Evolutionary conservation across 2,888 invertebrate species (phyloP).

Genomic region (Drosophila subsilvestris): DNA sequence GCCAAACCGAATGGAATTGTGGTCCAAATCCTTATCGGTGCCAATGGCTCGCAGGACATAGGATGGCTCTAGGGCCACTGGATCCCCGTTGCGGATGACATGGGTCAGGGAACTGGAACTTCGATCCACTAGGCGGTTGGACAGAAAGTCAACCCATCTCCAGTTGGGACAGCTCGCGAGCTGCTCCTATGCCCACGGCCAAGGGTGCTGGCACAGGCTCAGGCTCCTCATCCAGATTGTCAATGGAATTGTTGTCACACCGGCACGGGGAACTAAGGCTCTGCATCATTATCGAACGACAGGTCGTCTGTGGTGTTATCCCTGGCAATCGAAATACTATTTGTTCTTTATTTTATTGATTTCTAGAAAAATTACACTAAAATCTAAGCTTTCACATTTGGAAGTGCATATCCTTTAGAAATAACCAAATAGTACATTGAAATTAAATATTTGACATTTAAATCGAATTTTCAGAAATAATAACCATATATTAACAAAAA

Average conservation of each 20-base stretch:
- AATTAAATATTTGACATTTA: no score
- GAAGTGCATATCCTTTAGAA: no score
- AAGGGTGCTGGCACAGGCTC: constrained; percentile 97
- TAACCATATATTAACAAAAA: constrained; percentile 6
- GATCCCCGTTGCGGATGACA: constrained; percentile 97
- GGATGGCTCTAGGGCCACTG: constrained; percentile 95
- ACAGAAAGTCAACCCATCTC: constrained; percentile 95
- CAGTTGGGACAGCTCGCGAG: constrained; percentile 90
- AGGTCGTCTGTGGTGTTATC: no score
- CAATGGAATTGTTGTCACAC: no score
- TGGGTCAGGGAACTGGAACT: constrained; percentile 90
- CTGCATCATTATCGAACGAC: no score
- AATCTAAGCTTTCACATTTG: no score
- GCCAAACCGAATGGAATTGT: constrained; percentile 99
- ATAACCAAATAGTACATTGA: no score
- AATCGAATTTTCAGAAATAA: background rate
- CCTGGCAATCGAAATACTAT: no score
- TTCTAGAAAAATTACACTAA: no score
- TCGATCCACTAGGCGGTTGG: constrained; percentile 91
- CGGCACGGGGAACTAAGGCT: no score
- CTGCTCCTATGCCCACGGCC: constrained; percentile 93
- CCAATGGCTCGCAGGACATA: constrained; percentile 99
- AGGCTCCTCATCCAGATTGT: no score
- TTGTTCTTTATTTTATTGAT: no score
- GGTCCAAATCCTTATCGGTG: constrained; percentile 98